Evolutionary conservation across 2,888 invertebrate genomes (phyloP).

Genomic region (Antheraea assamensis): DNA sequence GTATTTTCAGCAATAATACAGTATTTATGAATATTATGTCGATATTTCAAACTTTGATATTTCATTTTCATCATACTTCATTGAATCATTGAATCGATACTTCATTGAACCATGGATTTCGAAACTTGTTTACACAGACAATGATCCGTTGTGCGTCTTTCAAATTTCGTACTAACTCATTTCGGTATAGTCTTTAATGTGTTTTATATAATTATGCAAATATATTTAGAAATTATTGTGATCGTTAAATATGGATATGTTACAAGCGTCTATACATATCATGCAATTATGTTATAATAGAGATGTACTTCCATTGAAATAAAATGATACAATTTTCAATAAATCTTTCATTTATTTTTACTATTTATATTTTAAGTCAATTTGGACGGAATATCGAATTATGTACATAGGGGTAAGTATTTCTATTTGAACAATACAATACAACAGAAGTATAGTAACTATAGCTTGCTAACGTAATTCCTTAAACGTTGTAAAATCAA

Average conservation of each 20-base stretch:
- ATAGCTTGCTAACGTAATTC: background rate
- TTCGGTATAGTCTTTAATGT: no score
- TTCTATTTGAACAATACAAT: background rate
- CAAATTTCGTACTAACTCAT: no score
- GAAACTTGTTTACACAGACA: no score
- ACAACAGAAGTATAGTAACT: background rate
- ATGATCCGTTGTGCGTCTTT: no score
- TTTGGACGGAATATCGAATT: slow-evolving; percentile 8
- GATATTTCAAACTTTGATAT: no score
- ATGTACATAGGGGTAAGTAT: background rate
- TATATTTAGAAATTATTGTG: background rate
- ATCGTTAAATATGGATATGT: background rate
- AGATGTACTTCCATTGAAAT: slow-evolving; percentile 26
- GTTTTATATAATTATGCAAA: background rate
- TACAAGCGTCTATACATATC: background rate
- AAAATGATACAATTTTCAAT: slow-evolving; percentile 11
- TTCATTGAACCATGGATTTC: no score
- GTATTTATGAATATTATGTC: no score
- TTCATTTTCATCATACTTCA: no score
- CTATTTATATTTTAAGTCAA: background rate
- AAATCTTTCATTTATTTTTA: background rate
- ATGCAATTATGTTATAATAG: background rate
- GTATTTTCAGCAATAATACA: no score
- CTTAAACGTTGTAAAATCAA: background rate
- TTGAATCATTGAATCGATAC: no score